Base-by-base conservation (phyloP, 2,797 vertebrate genomes). In the Podarcis lilfordi region DNA sequence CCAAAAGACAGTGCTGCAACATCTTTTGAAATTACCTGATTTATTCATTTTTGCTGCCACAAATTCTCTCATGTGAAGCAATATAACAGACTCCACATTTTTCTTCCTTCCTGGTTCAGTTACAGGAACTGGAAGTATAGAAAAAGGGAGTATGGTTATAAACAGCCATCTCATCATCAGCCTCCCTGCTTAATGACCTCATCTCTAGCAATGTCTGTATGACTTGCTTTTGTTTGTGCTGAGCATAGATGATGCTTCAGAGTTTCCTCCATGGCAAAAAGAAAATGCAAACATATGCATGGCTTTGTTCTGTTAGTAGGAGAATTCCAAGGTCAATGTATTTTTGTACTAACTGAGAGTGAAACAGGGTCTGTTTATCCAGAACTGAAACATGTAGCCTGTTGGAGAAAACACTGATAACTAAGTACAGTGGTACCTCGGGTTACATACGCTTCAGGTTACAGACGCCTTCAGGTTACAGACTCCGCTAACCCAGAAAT, bases 91-190 rank as follows among this genome's bases (percentile, higher is more conserved):
- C 74, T 15, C 23, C 8, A 23, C n/a, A 27, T 29, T 19, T 29
- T 17, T 11, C 35, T 72, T 75, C 69, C 35, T 80, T 85, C 40
- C 27, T 88, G 69, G 23, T 90, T 15, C 15, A 85, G 2, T 77
- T 90, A 29, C 61, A 55, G 86, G 61, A 91, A 88, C n/a, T 75
- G 80, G 89, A 15, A 92, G 5, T 61, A 25, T 95, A 82, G 78
- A 84, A 81, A 80, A 71, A 82, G 72, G 45, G 37, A 10, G 8
- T 89, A 88, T n/a, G 35, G 0, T 91, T 35, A 3, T 3, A 9
- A 55, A 61, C 17, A 71, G 23, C 66, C 7, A 5, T 83, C 87
- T 90, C n/a, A 10, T 87, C 35, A n/a, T 61, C 50, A 50, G 45
- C 59, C 55, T 78, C 91, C 89, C 55, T 29, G 55, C n/a, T 27